These are phyloP conservation scores for Gallinago paraguaiae DNA, from an alignment of 2,113 vertebrate genomes.

Conservation along the genomic window DNA sequence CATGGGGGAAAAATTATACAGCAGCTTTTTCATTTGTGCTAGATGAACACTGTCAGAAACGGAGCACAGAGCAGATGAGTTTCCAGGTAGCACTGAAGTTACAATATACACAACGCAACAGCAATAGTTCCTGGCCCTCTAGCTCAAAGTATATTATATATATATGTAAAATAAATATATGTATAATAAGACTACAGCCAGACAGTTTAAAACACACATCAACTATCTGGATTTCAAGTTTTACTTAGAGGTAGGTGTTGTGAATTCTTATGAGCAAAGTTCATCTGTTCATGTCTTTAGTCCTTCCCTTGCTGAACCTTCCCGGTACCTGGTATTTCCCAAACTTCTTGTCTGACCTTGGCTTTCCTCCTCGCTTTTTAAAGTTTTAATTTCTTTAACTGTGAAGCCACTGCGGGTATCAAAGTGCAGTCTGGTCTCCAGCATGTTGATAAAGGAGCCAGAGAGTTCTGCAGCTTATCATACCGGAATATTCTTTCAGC, in stretches of 20 bases:
- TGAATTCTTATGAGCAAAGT: not conserved
- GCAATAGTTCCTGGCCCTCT: not conserved
- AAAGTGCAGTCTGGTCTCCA: not conserved
- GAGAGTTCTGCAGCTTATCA: not conserved
- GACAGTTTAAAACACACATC: not conserved
- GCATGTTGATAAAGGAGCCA: not conserved
- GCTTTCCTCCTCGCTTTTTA: not conserved
- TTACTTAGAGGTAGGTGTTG: not conserved
- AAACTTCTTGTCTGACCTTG: not conserved
- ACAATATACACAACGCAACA: not conserved
- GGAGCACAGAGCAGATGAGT: not conserved
- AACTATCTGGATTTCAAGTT: not conserved
- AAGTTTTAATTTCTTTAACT: not conserved
- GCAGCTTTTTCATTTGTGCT: not conserved
- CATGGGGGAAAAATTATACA: not conserved
- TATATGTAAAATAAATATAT: not conserved
- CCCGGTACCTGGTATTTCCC: not conserved
- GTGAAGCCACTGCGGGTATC: not conserved
- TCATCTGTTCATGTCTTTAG: not conserved
- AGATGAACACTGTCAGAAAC: not conserved
- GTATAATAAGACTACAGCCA: not conserved
- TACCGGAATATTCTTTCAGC: not conserved
- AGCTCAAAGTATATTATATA: not conserved
- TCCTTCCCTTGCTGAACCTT: not conserved
- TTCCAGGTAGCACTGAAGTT: not conserved